A percentile compares a stretch with the other conserved stretches of the same genome.
These are phyloP conservation scores for Lutraria rhynchaena DNA, from an alignment of 1,140 invertebrate species.

Conservation along the genomic window DNA sequence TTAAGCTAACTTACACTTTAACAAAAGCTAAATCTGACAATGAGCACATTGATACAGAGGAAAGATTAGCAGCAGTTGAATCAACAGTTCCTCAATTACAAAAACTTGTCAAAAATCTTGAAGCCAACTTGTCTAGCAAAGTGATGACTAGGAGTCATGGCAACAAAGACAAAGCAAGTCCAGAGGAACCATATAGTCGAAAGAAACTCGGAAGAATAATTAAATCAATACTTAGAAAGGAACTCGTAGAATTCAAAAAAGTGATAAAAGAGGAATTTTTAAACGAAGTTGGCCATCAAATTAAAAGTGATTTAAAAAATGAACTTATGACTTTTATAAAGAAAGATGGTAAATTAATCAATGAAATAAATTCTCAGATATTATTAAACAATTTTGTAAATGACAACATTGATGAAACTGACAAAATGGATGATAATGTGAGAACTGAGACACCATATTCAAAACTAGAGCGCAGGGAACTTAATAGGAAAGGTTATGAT, in stretches of 20 bases:
- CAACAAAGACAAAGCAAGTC: neutral
- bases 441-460: neutral
- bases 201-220: constrained; percentile 24
- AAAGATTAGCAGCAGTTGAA: constrained; percentile 40
- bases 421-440: neutral
- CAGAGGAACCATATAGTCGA: neutral
- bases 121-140: neutral
- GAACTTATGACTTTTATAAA: neutral
- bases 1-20: constrained; percentile 14
- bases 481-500: constrained; percentile 6
- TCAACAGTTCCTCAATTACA: constrained; percentile 11
- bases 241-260: neutral
- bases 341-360: neutral
- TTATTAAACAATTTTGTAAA: neutral
- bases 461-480: neutral
- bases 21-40: constrained; percentile 2
- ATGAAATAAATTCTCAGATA: constrained; percentile 10
- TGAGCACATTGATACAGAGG: constrained; percentile 54
- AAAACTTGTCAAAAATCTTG: neutral
- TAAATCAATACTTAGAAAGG: neutral
- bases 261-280: constrained; percentile 6
- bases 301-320: constrained; percentile 20
- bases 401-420: neutral
- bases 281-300: constrained; percentile 8
- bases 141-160: too few species aligned